phyloP scores from a whole-genome alignment of 2,113 vertebrate species.

The Monarcha castaneiventris region DNA sequence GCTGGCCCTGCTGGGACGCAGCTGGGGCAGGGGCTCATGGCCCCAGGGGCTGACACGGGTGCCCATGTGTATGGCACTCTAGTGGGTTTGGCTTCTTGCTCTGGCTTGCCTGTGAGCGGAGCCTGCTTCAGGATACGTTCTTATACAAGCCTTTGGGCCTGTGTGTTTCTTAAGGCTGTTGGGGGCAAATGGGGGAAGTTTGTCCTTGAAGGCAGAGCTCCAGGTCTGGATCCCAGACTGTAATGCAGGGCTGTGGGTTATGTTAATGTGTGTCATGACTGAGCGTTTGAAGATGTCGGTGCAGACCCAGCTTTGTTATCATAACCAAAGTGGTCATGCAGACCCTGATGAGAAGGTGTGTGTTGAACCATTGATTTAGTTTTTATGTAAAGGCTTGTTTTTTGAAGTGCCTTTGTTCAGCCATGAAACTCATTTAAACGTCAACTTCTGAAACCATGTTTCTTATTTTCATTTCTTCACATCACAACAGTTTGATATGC shows the following conservation, averaged over 20 bases:
- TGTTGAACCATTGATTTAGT: background rate
- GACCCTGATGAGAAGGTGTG: background rate
- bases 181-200: background rate
- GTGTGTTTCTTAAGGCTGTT: background rate
- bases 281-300: accelerated
- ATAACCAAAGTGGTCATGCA: background rate
- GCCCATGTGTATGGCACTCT: accelerated
- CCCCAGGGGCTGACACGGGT: accelerated
- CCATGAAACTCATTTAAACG: background rate
- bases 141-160: background rate
- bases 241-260: accelerated
- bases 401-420: background rate
- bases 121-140: background rate
- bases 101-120: background rate
- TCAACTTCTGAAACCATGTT: background rate
- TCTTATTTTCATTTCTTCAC: background rate
- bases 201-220: background rate
- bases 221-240: background rate
- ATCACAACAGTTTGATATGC: background rate
- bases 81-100: background rate
- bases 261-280: accelerated
- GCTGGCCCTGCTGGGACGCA: accelerated
- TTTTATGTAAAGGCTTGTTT: background rate
- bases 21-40: background rate
- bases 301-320: background rate